Base-by-base conservation (phyloP, 1,140 invertebrate genomes). In the Polypedilum pembai region DNA sequence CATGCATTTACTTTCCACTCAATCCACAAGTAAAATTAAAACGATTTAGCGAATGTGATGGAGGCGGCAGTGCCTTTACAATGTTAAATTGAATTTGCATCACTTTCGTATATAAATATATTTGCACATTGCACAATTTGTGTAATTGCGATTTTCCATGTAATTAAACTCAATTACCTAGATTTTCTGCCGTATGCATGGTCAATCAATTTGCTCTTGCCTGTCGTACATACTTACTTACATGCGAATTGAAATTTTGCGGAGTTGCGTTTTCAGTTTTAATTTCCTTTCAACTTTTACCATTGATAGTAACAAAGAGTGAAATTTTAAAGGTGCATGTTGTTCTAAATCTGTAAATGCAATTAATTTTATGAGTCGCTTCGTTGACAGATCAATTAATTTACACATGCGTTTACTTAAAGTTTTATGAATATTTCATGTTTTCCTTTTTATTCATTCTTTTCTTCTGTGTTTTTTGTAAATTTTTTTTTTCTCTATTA, bases 131-230 rank as follows among this genome's bases (percentile, higher is more conserved):
- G 8, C 17, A 18, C 17, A 69, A 20, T 69, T 21, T 18, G 20
- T 69, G 1, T 69, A 69, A 69, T 69, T 69, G 65, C 65, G 20
- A 69, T 69, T 69, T 69, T 69, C 65, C 65, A 18, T 69, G 65
- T 21, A 69, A 69, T 69, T 69, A 69, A 69, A 69, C 65, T 20
- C 65, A 69, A 69, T 69, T 69, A 69, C 65, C 65, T 69, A 20
- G 65, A 69, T 69, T 56, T 69, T 20, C 65, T 56, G 45, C n/a
- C n/a, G 12, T 3, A 56, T 56, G 45, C 45, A 56, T 56, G 45
- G 45, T 56, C 45, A 56, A 56, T 56, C 45, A 56, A 56, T 56
- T 56, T 56, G 15, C 45, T 56, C 3, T 56, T 12, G 7, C 12
- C 12, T 56, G 45, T 33, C 24, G 24, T 33, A 33, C 24, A 33